Evolutionary conservation across 2,797 vertebrate species (phyloP).

Genomic region (Novumbra hubbsi): DNA sequence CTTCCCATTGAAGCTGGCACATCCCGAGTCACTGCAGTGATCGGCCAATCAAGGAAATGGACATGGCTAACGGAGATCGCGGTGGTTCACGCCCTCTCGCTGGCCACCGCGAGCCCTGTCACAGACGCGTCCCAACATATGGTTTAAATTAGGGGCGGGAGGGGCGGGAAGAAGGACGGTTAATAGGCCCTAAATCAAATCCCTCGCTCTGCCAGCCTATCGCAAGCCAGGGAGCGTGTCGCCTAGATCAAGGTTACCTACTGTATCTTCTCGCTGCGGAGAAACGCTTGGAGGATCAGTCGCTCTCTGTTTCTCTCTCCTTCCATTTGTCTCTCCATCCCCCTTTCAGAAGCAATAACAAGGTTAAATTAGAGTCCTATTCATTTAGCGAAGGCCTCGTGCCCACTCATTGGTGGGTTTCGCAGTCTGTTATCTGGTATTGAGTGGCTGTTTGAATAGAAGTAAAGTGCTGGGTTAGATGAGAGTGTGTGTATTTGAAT

Average conservation of each 20-base stretch:
- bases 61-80: conserved; percentile 38
- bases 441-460: background rate
- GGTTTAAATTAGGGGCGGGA: conserved; percentile 9
- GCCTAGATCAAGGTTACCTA: conserved; percentile 6
- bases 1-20: conserved; percentile 17
- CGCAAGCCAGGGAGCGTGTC: conserved; percentile 9
- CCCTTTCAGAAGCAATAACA: background rate
- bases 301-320: background rate
- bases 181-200: conserved; percentile 24
- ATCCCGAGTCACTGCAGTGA: conserved; percentile 25
- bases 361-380: background rate
- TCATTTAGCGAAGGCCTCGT: conserved; percentile 1
- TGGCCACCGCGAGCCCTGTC: background rate
- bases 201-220: background rate
- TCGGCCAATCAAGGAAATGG: conserved; percentile 33
- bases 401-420: conserved; percentile 3
- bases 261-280: background rate
- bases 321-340: background rate
- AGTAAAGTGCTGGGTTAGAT: background rate
- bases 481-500: background rate
- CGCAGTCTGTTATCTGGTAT: background rate
- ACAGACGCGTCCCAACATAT: conserved; percentile 16
- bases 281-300: background rate
- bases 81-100: conserved; percentile 6
- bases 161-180: conserved; percentile 5